Evolutionary conservation across 2,113 vertebrate genomes (phyloP), one percentile per base, ranked within the genome.

Genomic region (Mungos mungo): DNA sequence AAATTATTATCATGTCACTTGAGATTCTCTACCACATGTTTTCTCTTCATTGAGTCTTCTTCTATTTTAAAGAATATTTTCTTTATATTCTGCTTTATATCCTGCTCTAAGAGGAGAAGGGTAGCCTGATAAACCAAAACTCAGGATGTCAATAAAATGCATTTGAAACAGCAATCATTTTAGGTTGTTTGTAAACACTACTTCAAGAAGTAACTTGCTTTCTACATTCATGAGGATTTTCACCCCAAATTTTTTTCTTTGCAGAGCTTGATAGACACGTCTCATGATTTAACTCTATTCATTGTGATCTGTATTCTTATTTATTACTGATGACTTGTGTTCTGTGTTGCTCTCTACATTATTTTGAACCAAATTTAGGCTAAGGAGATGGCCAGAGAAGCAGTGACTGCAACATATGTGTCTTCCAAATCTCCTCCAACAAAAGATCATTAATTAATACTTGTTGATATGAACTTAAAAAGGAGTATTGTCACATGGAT

Each of bases 381-480:
- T 66, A 69, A 81, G 31, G 7, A 89, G 25, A 86, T 60, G 52
- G 5, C 65, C 47, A 96, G 38, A 89, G 19, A 93, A 47, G 47
- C 54, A 87, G 29, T 95, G 93, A 95, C 63, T 31, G 19, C 13
- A 80, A 66, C 23, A 66, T 84, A 77, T 66, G 7, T 84, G 29
- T 80, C 35, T 86, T 65, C 19, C 50, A 92, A 80, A 74, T 81
- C 35, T 50, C 47, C 23, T 92, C 14, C 41, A 76, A 69, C 38
- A 76, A 66, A 92, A 85, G 54, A 63, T 79, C 11, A 12, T 52
- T 71, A 71, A 81, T 86, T 74, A 92, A 88, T 80, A 74, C 18
- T 68, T 79, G 54, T 52, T 81, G 84, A 97, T 21, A 74, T 88
- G 71, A 96, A 80, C 35, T 45, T 94, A 8, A 63, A 72, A 45